Evolutionary conservation across 2,797 vertebrate genomes (phyloP).

Genomic region (Carduelis carduelis): DNA sequence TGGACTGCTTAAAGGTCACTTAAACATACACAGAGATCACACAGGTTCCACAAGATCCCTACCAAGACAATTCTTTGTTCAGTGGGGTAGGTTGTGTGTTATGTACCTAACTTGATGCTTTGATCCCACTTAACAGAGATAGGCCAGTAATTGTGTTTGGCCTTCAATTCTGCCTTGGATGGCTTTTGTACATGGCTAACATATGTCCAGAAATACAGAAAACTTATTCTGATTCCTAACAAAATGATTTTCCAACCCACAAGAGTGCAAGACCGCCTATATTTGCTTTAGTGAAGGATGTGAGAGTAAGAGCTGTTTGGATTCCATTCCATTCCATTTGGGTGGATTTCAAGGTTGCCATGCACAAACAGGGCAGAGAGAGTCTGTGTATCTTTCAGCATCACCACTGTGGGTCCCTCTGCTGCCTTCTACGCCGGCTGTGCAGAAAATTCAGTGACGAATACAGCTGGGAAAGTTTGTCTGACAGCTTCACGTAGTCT

Average conservation of each 20-base stretch:
- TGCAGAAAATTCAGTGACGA: background rate
- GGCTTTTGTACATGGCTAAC: background rate
- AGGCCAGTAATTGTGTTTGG: background rate
- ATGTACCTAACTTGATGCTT: background rate
- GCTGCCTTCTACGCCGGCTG: background rate
- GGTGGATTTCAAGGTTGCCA: background rate
- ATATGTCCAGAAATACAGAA: background rate
- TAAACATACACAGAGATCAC: background rate
- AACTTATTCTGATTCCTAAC: background rate
- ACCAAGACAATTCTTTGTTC: background rate
- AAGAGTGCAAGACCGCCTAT: accelerated
- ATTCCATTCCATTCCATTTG: background rate
- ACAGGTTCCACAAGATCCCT: background rate
- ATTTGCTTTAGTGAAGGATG: background rate
- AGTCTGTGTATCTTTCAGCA: background rate
- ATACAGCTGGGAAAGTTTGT: background rate
- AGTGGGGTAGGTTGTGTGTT: background rate
- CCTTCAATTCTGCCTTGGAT: background rate
- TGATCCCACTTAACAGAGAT: background rate
- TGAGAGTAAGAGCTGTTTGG: background rate
- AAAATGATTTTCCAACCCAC: background rate
- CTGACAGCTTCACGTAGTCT: background rate
- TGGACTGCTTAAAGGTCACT: background rate
- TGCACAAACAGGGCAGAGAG: background rate
- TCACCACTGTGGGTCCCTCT: background rate